Evolutionary conservation across 1,140 invertebrate genomes (phyloP).

Genomic region (Pseudomyrmex flavicornis): DNA sequence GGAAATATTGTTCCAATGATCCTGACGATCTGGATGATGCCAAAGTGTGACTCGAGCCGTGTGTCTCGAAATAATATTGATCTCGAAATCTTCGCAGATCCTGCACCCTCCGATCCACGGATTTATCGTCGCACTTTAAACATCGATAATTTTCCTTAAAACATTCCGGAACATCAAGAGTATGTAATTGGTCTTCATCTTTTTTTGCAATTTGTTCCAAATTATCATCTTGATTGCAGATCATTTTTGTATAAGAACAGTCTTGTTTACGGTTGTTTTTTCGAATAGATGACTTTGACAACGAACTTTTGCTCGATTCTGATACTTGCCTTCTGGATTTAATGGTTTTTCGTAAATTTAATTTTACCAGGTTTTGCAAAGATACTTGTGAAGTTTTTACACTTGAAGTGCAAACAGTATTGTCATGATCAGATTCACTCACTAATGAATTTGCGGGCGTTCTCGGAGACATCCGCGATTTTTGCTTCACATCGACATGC

Average conservation of each 20-base stretch:
- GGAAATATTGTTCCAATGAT: conserved; percentile 74
- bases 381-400: conserved; percentile 31
- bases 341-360: conserved; percentile 46
- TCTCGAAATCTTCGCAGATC: conserved; percentile 77
- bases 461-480: neutral
- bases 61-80: conserved; percentile 81
- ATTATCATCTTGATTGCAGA: neutral
- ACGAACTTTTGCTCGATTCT: conserved; percentile 29
- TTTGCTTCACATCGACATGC: neutral
- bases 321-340: conserved; percentile 49
- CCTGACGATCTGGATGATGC: conserved; percentile 69
- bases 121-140: neutral
- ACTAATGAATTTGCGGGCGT: neutral
- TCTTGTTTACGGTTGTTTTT: conserved; percentile 26
- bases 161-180: conserved; percentile 2
- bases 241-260: conserved; percentile 9
- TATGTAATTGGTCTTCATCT: too few relatives aligned
- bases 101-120: conserved; percentile 45
- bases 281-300: conserved; percentile 25
- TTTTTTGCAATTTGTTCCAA: neutral
- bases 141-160: neutral
- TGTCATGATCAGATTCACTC: conserved; percentile 4
- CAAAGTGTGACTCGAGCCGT: conserved; percentile 75
- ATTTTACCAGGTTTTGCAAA: conserved; percentile 29
- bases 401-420: neutral